These are phyloP conservation scores for Argyresthia goedartella DNA, from an alignment of 2,888 invertebrate genomes.

Conservation along the genomic window DNA sequence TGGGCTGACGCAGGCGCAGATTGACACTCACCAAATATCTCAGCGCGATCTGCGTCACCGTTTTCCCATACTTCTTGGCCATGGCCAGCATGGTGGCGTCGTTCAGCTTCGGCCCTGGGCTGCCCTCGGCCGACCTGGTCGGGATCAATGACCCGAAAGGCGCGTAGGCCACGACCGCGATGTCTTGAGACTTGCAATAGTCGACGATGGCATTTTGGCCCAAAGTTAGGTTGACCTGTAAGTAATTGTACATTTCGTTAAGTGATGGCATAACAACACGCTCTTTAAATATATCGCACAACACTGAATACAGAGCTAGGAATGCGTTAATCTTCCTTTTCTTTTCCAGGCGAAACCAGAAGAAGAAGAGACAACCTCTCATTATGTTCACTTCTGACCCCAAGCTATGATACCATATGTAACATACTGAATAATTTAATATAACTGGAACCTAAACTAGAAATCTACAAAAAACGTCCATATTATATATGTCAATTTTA, in stretches of 20 bases:
- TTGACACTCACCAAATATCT: constrained; percentile 72
- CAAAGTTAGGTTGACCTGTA: constrained; percentile 72
- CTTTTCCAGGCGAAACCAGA: too few species aligned
- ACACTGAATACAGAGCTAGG: too few species aligned
- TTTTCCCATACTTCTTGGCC: constrained; percentile 74
- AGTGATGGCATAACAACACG: background rate
- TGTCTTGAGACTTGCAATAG: constrained; percentile 70
- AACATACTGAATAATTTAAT: too few species aligned
- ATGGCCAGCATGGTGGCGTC: constrained; percentile 69
- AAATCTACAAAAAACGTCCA: too few species aligned
- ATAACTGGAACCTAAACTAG: too few species aligned
- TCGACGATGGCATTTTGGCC: constrained; percentile 62
- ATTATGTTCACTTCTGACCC: too few species aligned
- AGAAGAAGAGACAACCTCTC: too few species aligned
- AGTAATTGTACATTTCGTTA: background rate
- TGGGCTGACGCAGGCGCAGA: too few species aligned
- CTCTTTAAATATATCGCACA: too few species aligned
- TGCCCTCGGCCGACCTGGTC: constrained; percentile 42
- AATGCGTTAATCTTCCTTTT: too few species aligned
- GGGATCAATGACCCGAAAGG: constrained; percentile 74
- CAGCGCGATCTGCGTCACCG: constrained; percentile 72
- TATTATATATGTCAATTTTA: too few species aligned
- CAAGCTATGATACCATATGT: too few species aligned
- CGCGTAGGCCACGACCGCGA: constrained; percentile 75
- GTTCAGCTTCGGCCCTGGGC: constrained; percentile 62